Conservation (phyloP, 2,797 vertebrate genomes). For the Botia kubotai region DNA sequence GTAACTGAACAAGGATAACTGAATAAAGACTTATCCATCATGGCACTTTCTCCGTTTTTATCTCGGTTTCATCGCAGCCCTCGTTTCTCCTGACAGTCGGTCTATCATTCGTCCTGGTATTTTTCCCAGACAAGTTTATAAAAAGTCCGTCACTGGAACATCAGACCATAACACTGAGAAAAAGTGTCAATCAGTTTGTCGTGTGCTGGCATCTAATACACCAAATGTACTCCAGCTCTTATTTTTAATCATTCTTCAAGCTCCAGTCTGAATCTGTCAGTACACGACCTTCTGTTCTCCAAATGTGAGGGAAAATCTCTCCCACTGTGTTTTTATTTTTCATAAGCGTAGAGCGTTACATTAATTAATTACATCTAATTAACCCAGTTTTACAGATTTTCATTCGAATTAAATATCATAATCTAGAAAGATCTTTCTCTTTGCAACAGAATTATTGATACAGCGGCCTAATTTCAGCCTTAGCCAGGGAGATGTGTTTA, state of each 20-base stretch:
- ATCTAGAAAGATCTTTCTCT: neutral
- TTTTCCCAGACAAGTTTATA: conserved; percentile 1
- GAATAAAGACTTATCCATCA: neutral
- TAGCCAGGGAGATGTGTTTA: neutral
- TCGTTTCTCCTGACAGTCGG: conserved; percentile 24
- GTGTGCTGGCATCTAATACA: conserved; percentile 11
- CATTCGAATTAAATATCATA: conserved; percentile 20
- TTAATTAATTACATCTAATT: conserved; percentile 1
- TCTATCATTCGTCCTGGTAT: neutral
- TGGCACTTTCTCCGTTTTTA: conserved; percentile 15
- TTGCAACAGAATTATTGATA: conserved; percentile 19
- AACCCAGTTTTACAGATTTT: conserved; percentile 30
- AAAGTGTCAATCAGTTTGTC: neutral
- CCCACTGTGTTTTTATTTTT: conserved; percentile 21
- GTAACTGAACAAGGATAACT: neutral
- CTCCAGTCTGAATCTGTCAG: neutral
- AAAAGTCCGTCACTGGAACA: conserved; percentile 3
- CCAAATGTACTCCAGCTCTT: neutral
- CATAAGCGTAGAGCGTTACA: conserved; percentile 46
- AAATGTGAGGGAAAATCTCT: conserved; percentile 6
- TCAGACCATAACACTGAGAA: neutral
- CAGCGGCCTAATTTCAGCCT: conserved; percentile 19
- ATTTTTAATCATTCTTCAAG: neutral
- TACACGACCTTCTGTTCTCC: neutral
- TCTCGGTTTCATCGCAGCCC: conserved; percentile 14